phyloP scores from a whole-genome alignment of 2,113 vertebrate genomes.

The Morone chrysops region DNA sequence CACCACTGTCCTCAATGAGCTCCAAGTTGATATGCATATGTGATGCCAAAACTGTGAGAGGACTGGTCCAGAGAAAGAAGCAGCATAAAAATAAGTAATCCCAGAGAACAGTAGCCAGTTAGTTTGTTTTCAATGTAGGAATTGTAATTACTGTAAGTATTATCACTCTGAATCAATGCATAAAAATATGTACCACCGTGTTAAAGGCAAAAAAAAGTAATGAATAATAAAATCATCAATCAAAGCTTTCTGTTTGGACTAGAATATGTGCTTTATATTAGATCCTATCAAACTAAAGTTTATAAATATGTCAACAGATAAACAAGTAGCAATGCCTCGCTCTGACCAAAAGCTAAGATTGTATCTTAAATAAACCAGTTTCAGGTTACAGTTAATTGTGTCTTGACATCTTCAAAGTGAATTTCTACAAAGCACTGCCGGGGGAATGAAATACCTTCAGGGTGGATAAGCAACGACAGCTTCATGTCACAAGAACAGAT shows the following conservation, averaged over 20 bases:
- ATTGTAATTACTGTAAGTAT: neutral
- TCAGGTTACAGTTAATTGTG: slow-evolving; percentile 35
- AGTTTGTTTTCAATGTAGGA: no score
- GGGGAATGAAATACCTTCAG: slow-evolving; percentile 52
- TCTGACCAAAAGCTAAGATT: neutral
- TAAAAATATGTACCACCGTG: neutral
- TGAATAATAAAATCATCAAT: neutral
- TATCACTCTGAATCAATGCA: neutral
- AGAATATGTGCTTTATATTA: neutral
- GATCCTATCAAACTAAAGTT: neutral
- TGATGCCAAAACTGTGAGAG: no score
- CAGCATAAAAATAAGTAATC: no score
- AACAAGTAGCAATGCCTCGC: neutral
- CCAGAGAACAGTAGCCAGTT: no score
- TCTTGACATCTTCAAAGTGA: slow-evolving; percentile 38
- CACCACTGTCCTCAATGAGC: neutral
- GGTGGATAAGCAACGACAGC: slow-evolving; percentile 22
- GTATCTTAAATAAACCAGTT: slow-evolving; percentile 5
- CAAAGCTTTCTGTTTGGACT: neutral
- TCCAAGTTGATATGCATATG: neutral
- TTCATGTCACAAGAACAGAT: slow-evolving; percentile 23
- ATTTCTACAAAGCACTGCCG: slow-evolving; percentile 34
- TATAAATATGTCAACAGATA: neutral
- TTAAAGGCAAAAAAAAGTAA: neutral
- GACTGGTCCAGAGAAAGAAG: no score